Conservation (phyloP, 2,888 invertebrate genomes). For the Bellardia pandia region DNA sequence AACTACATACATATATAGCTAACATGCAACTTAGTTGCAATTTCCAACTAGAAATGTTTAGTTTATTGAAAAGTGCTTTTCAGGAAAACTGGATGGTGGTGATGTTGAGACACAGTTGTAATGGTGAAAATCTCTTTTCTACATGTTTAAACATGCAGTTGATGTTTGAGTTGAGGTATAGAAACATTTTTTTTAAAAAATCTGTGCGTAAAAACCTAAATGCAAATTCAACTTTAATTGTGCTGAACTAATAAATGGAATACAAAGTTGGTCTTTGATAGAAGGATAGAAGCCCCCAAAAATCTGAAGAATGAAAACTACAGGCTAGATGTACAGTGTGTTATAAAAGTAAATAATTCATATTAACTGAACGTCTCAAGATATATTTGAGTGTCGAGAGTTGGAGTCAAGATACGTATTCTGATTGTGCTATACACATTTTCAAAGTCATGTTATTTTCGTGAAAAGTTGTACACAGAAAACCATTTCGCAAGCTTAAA, state of each 20-base stretch:
- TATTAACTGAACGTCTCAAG: too few species aligned
- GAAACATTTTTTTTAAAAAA: conserved; percentile 43
- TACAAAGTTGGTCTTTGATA: conserved; percentile 28
- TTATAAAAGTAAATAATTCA: too few species aligned
- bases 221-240: conserved; percentile 69
- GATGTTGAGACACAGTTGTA: conserved; percentile 17
- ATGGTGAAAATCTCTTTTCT: conserved; percentile 58
- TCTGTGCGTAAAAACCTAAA: conserved; percentile 64
- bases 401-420: too few species aligned
- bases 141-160: conserved; percentile 59
- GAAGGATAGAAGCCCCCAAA: neutral
- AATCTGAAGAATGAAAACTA: neutral
- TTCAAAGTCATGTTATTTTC: too few species aligned
- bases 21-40: too few species aligned
- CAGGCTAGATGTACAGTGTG: neutral
- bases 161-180: conserved; percentile 44
- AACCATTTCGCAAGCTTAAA: too few species aligned
- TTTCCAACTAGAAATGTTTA: neutral
- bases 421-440: too few species aligned
- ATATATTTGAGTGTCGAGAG: too few species aligned
- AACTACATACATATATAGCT: neutral
- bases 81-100: neutral
- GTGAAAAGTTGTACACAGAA: too few species aligned
- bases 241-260: conserved; percentile 69
- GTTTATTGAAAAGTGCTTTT: neutral